Evolutionary conservation across 1,140 invertebrate genomes (phyloP), one percentile per base, ranked within the genome.

Genomic region (Drosophila arawakana): DNA sequence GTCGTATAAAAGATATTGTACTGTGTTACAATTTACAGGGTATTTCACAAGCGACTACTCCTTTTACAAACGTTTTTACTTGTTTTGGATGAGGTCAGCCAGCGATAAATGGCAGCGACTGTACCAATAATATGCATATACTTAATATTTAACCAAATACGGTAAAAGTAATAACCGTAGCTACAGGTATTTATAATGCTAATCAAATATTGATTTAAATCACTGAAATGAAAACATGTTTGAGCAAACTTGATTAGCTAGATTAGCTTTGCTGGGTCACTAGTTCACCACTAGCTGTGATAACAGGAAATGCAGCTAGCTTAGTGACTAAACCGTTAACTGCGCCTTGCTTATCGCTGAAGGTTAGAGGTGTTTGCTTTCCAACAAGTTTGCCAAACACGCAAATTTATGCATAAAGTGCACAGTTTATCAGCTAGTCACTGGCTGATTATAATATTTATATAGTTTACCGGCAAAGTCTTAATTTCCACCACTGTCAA

Each of bases 41-140:
- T 73, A 73, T 67, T 52, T 30, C 0, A 1, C 1, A 3, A 6
- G 2, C 47, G 62, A 59, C 43, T 62, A 50, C 13, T 41, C 2
- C 13, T 8, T 10, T 2, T 18, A 1, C 7, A 43, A 39, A 5
- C 3, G 6, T 1, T 50, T 41, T 52, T 39, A 43, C 18, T 69
- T 57, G n/a, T 30, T 34, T 59, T 37, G 54, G 35, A 73, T 61
- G 71, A 73, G 57, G 57, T 68, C 55, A 55, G 65, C 49, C 18
- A 35, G 34, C 57, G 57, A 60, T 73, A 69, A 54, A 50, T 13
- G 55, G 34, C 21, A 11, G 9, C 35, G n/a, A 57, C 60, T 65
- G 61, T 49, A 57, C 69, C 35, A 50, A 50, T 18, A 71, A 37
- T 44, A 62, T 44, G 11, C 25, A 21, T 47, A n/a, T 41, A 41